Base-by-base conservation (phyloP, 2,797 vertebrate genomes). In the Chelon auratus region DNA sequence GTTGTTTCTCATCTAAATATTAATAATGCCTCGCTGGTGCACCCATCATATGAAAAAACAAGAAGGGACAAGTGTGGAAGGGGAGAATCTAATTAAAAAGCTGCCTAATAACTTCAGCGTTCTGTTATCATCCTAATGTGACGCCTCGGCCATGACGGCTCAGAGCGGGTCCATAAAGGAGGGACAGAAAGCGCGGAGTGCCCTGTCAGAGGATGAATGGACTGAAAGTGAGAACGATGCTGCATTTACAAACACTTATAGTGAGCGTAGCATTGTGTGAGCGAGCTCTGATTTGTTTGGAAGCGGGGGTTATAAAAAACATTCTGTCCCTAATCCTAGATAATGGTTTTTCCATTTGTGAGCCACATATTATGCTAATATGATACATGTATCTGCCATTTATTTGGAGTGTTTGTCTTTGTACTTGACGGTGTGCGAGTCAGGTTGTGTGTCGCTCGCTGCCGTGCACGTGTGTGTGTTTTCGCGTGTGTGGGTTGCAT, bases 1-100 rank as follows among this genome's bases (percentile, higher is more conserved):
- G 68, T 66, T 26, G 73, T 70, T 83, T 84, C 84, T 87, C 82
- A 91, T 92, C 92, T 92, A 87, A 92, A 92, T 93, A 93, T 91
- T 91, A 93, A 91, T 92, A 91, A 87, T 78, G 67, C 84, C 78
- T 81, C 48, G 6, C 64, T 48, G 63, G n/a, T 62, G 69, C 22
- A 65, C 63, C 51, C 65, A 59, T 33, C 43, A 55, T 56, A 53
- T 48, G 5, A 71, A 64, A 75, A 78, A 26, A 20, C 61, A 63
- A 62, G 60, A 66, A 22, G 66, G 77, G 80, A 80, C 75, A 87
- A 68, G 79, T 77, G 82, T 80, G 77, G 68, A 72, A 60, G 62
- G 62, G 47, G 57, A 75, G 67, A 84, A 89, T 88, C 75, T 86
- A 92, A 92, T 92, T 93, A 91, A 93, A 88, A 89, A 78, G 60